These are phyloP conservation scores for Drosophila malerkotliana DNA, from an alignment of 1,140 invertebrate genomes.

Conservation along the genomic window DNA sequence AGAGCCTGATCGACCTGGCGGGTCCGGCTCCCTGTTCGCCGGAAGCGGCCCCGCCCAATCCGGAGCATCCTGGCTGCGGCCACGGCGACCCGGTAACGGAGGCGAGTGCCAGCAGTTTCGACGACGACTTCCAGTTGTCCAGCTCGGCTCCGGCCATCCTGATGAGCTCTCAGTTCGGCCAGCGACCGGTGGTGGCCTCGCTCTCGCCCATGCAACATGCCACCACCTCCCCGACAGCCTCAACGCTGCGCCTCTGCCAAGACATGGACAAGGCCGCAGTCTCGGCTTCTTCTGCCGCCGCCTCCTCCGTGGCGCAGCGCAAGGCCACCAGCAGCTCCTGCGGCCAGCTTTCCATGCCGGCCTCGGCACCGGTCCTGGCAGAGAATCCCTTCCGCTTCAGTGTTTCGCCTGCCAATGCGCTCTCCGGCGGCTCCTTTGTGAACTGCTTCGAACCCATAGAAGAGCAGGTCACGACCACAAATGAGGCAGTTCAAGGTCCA, in stretches of 20 bases:
- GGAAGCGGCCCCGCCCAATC: conserved; percentile 1
- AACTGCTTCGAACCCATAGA: conserved; percentile 69
- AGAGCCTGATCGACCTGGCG: conserved; percentile 65
- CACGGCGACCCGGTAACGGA: neutral
- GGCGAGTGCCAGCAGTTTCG: conserved; percentile 47
- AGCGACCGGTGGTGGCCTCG: neutral
- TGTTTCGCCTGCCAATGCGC: conserved; percentile 9
- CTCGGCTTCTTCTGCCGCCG: conserved; percentile 1
- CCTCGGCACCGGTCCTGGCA: conserved; percentile 46
- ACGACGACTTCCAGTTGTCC: conserved; percentile 69
- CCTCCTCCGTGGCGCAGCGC: neutral
- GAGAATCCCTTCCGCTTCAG: conserved; percentile 70
- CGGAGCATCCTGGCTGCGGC: neutral
- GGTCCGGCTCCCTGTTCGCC: neutral
- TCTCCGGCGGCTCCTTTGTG: conserved; percentile 42
- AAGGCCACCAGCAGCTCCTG: conserved; percentile 62
- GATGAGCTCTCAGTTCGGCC: conserved; percentile 57
- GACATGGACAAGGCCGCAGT: conserved; percentile 56
- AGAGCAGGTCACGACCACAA: conserved; percentile 42
- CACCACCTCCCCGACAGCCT: conserved; percentile 71
- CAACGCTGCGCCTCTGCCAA: conserved; percentile 66
- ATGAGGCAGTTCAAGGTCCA: neutral
- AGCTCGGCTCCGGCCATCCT: conserved; percentile 74
- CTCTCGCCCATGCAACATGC: conserved; percentile 23
- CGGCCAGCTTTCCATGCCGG: conserved; percentile 54